phyloP scores from a whole-genome alignment of 2,888 invertebrate genomes.

The Euplexia lucipara region DNA sequence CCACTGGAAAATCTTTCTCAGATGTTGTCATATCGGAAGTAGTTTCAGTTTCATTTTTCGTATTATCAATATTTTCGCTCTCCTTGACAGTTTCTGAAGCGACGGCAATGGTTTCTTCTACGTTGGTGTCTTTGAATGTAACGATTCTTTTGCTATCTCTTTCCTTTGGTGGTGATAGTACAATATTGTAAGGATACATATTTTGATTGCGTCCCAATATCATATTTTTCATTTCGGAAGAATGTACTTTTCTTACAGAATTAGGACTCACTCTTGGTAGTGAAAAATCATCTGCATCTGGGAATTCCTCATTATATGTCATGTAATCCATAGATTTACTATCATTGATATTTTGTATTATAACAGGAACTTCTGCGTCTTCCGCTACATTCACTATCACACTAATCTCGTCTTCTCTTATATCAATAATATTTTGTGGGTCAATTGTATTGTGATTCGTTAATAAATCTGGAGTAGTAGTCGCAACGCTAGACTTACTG shows the following conservation, averaged over 20 bases:
- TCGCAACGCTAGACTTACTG: conserved; percentile 63
- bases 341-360: conserved; percentile 18
- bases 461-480: conserved; percentile 90
- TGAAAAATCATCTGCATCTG: conserved; percentile 76
- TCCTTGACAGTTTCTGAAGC: conserved; percentile 59
- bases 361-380: conserved; percentile 15
- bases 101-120: conserved; percentile 49
- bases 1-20: conserved; percentile 57
- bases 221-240: conserved; percentile 80
- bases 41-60: conserved; percentile 37
- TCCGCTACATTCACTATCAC: conserved; percentile 51
- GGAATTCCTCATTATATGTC: conserved; percentile 75
- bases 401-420: conserved; percentile 47
- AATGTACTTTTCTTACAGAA: conserved; percentile 62
- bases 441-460: conserved; percentile 89
- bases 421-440: conserved; percentile 57
- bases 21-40: conserved; percentile 57
- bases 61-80: conserved; percentile 49
- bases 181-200: conserved; percentile 85
- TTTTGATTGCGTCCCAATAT: conserved; percentile 83
- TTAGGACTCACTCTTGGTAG: conserved; percentile 79
- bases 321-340: conserved; percentile 43
- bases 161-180: conserved; percentile 82
- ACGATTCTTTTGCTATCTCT: conserved; percentile 79
- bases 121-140: conserved; percentile 76